These are phyloP conservation scores for Arvicanthis niloticus DNA, from an alignment of 2,113 vertebrate genomes.

Conservation along the genomic window DNA sequence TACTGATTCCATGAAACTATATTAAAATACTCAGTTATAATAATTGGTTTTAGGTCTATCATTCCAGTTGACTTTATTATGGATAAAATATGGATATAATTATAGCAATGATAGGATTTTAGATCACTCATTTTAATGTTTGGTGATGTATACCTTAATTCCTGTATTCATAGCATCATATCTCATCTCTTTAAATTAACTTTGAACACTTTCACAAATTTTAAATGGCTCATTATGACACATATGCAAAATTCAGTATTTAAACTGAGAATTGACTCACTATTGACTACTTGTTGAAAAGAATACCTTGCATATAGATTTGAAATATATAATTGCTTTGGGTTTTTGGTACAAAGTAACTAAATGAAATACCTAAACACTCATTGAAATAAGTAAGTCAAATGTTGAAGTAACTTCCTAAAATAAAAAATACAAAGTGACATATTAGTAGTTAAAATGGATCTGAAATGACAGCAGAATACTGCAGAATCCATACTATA, in stretches of 20 bases:
- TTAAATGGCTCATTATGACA: background rate
- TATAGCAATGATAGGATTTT: background rate
- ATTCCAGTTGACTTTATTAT: background rate
- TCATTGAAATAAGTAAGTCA: constrained; percentile 1
- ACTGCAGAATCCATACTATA: background rate
- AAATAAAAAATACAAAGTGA: constrained; percentile 49
- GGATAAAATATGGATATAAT: background rate
- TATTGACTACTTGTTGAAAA: constrained; percentile 11
- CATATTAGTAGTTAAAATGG: constrained; percentile 23
- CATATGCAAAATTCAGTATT: background rate
- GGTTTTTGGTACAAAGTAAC: constrained; percentile 28
- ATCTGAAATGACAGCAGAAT: background rate
- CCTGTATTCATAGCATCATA: background rate
- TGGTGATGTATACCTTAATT: background rate
- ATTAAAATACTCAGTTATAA: background rate
- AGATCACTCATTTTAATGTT: background rate
- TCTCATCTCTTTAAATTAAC: background rate
- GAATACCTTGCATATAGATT: background rate
- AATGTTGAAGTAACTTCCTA: constrained; percentile 39
- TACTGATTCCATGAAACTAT: background rate
- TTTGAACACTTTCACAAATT: background rate
- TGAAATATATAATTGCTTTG: constrained; percentile 43
- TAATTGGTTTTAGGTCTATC: background rate
- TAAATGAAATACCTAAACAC: constrained; percentile 39
- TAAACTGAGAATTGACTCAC: background rate